Evolutionary conservation across 2,888 invertebrate species (phyloP), one percentile per base, ranked within the genome.

Genomic region (Cepaea hortensis): DNA sequence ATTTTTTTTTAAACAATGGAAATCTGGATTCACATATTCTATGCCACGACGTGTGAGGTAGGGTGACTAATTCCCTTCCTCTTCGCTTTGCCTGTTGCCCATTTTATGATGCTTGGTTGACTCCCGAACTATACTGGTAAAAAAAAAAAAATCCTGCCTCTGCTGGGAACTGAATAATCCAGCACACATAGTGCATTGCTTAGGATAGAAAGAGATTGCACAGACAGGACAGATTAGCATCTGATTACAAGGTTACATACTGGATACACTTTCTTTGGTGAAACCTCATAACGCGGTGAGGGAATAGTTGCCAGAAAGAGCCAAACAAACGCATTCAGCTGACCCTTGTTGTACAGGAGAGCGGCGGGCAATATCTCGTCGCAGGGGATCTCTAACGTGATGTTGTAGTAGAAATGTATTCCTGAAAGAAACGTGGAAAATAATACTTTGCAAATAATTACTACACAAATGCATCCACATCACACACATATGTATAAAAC

Each of bases 391-490:
- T 73, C 15, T 50, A 55, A 50, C 0, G 50, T 48, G 20, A 35
- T 55, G 48, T 73, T 50, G 35, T 48, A 23, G 72, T 73, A 73
- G 61, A 73, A 61, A 83, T 73, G 72, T 73, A 83, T 72, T 70
- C 73, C 68, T 72, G 70, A n/a, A 72, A 55, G 48, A 48, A 83
- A 50, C 68, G n/a, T 23, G 11, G 20, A 46, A 48, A 18, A 48
- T 20, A 68, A n/a, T 4, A 68, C n/a, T 9, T 55, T 55, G 11
- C 2, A 3, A 9, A 11, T 55, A 55, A 35, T 55, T 55, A 11
- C 55, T 55, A 6, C 11, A 11, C 11, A 55, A 55, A 55, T 55
- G 11, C 6, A 55, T 9, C 55, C 55, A 11, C 6, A 55, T 9
- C 6, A 55, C 6, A 11, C 2, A 55, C 55, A 55, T 55, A 55